These are phyloP conservation scores for Carposina sasakii DNA, from an alignment of 1,140 invertebrate genomes.

Conservation along the genomic window DNA sequence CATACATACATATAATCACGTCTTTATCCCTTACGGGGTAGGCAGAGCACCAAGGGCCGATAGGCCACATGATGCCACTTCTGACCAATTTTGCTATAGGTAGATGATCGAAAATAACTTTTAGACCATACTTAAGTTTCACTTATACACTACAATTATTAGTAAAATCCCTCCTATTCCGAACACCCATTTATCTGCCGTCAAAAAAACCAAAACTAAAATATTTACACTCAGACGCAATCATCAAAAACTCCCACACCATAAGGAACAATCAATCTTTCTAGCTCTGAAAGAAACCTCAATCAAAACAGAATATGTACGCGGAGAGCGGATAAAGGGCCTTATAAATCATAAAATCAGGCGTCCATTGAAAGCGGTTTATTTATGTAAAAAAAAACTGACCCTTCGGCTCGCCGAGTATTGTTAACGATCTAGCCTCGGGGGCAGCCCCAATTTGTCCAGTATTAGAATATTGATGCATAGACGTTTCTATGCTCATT, in stretches of 20 bases:
- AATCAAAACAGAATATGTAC: conserved; percentile 67
- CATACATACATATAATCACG: no score
- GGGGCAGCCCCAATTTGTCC: conserved; percentile 64
- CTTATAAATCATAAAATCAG: conserved; percentile 71
- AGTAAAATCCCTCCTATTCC: no score
- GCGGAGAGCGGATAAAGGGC: conserved; percentile 57
- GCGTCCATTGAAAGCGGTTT: conserved; percentile 58
- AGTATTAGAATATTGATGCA: conserved; percentile 48
- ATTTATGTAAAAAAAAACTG: conserved; percentile 57
- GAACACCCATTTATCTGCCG: conserved; percentile 13
- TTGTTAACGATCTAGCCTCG: conserved; percentile 36
- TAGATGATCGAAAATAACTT: no score
- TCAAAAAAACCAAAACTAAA: conserved; percentile 38
- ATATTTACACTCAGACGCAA: conserved; percentile 55
- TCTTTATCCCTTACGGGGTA: no score
- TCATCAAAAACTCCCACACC: conserved; percentile 63
- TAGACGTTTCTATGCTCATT: conserved; percentile 62
- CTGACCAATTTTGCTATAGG: no score
- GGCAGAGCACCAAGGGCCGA: no score
- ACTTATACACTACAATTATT: no score
- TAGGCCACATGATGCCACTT: no score
- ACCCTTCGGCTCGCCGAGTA: conserved; percentile 38
- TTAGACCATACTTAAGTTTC: no score
- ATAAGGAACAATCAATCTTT: conserved; percentile 68
- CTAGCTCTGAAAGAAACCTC: conserved; percentile 59